Conservation (phyloP, 2,113 vertebrate genomes). For the Sorex araneus region DNA sequence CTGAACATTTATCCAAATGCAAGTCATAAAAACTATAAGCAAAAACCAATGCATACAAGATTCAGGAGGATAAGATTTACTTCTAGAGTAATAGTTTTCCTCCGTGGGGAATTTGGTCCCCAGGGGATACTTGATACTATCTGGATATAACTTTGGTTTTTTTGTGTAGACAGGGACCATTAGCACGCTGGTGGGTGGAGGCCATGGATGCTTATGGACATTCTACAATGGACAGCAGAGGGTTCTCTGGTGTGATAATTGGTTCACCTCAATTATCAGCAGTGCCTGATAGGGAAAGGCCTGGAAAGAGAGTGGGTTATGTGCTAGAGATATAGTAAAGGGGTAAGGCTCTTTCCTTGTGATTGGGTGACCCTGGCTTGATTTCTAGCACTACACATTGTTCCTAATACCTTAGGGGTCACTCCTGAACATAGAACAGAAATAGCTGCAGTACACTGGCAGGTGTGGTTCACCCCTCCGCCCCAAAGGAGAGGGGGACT, state of each 20-base stretch:
- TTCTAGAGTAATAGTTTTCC: conserved; percentile 15
- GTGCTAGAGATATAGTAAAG: too few species aligned
- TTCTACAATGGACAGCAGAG: not conserved
- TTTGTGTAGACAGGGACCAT: not conserved
- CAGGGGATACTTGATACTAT: not conserved
- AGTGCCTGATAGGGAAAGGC: not conserved
- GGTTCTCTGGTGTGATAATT: not conserved
- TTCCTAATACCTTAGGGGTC: too few species aligned
- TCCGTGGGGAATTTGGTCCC: not conserved
- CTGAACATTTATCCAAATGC: conserved; percentile 23
- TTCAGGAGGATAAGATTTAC: not conserved
- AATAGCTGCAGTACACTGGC: too few species aligned
- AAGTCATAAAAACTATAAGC: conserved; percentile 2
- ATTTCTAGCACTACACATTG: too few species aligned
- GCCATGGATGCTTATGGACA: not conserved
- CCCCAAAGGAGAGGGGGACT: not conserved
- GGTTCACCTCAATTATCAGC: not conserved
- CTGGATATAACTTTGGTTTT: not conserved
- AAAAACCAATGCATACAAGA: conserved; percentile 26
- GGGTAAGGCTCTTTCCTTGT: too few species aligned
- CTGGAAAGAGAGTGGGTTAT: not conserved
- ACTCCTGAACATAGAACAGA: too few species aligned
- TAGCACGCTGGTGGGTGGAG: not conserved
- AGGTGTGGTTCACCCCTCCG: too few species aligned
- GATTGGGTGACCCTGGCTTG: too few species aligned